A percentile compares a stretch with the other conserved stretches of the same genome.
Evolutionary conservation across 2,888 invertebrate species (phyloP).

Genomic region (Melinaea menophilus): DNA sequence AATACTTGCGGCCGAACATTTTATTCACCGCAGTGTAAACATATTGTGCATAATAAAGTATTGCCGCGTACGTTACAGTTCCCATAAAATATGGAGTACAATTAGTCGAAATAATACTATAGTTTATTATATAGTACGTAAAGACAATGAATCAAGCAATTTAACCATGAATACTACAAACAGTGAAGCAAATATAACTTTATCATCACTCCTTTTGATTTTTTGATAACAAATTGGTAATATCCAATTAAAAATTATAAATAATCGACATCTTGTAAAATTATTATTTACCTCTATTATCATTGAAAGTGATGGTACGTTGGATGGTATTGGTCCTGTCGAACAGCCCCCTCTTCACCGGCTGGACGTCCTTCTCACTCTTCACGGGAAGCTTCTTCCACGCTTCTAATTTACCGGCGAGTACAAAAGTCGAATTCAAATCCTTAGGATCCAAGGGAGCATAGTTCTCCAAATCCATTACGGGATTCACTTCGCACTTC

Average conservation of each 20-base stretch:
- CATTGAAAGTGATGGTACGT: conserved; percentile 51
- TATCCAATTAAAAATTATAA: conserved; percentile 6
- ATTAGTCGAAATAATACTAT: no score
- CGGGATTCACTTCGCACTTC: conserved; percentile 46
- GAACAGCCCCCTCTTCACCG: conserved; percentile 49
- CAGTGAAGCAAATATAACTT: no score
- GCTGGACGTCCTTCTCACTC: conserved; percentile 36
- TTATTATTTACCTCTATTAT: conserved; percentile 49
- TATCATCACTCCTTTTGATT: no score
- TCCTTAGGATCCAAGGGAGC: conserved; percentile 53
- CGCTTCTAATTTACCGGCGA: conserved; percentile 56
- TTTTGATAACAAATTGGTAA: no score
- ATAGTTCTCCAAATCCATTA: conserved; percentile 50
- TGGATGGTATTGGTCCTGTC: conserved; percentile 62
- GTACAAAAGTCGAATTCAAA: conserved; percentile 69
- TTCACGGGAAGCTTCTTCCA: conserved; percentile 47
- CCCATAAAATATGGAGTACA: no score
- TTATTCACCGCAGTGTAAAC: no score
- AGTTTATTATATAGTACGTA: no score
- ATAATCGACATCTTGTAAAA: background rate
- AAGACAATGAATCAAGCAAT: no score
- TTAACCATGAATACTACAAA: no score
- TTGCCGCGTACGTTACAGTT: no score
- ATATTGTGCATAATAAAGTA: no score
- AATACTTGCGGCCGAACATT: no score